Evolutionary conservation across 1,140 invertebrate genomes (phyloP).

Genomic region (Drosophila leontia): DNA sequence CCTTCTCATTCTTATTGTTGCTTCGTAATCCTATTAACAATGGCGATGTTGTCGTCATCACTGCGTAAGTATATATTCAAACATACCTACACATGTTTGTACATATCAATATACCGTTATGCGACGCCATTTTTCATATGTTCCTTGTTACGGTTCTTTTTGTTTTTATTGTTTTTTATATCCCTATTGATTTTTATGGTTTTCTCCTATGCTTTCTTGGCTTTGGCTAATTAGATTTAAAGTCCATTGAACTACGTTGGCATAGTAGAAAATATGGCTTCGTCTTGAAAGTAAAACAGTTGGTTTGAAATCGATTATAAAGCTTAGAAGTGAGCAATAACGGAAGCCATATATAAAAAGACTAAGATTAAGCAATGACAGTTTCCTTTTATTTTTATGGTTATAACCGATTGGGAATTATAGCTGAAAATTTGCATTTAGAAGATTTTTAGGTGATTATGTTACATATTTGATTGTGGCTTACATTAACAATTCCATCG

Average conservation of each 20-base stretch:
- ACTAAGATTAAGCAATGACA: background rate
- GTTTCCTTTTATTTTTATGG: background rate
- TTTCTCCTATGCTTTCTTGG: background rate
- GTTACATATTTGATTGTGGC: background rate
- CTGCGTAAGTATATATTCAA: conserved; percentile 38
- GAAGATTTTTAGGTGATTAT: too few relatives aligned
- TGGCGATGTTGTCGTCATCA: conserved; percentile 60
- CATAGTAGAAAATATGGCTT: conserved; percentile 28
- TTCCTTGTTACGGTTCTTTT: conserved; percentile 23
- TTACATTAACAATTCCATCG: too few relatives aligned
- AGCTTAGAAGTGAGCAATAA: background rate
- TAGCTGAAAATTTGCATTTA: background rate
- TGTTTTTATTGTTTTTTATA: conserved; percentile 8
- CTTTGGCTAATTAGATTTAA: conserved; percentile 59
- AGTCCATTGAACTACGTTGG: conserved; percentile 53
- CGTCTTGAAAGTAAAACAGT: background rate
- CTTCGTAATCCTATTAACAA: conserved; percentile 82
- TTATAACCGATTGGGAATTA: background rate
- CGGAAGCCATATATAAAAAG: conserved; percentile 1
- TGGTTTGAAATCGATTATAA: conserved; percentile 4
- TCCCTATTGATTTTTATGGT: conserved; percentile 28
- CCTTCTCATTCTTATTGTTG: conserved; percentile 39
- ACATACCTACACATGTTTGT: conserved; percentile 21
- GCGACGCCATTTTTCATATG: conserved; percentile 68
- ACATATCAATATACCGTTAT: conserved; percentile 43